Percentiles rank a stretch among this genome's conserved stretches.
Conservation (phyloP, 1,140 invertebrate species). For the Homalodisca vitripennis region DNA sequence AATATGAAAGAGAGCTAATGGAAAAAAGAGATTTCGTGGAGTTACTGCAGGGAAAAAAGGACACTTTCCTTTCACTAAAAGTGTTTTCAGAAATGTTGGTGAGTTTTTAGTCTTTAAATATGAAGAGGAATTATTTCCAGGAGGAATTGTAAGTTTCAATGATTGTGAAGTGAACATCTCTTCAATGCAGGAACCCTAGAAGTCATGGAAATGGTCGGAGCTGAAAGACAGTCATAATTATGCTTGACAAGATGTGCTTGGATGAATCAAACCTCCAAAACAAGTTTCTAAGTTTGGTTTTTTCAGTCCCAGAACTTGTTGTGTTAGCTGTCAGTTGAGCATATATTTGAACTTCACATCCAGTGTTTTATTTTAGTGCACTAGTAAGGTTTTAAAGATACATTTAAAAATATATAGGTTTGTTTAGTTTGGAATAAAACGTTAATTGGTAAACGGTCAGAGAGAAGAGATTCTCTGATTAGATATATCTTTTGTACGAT, state of each 20-base stretch:
- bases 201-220: not conserved
- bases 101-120: not conserved
- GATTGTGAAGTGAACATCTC: not conserved
- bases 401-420: not conserved
- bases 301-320: not conserved
- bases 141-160: not conserved
- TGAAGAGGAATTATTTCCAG: not conserved
- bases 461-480: not conserved
- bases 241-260: not conserved
- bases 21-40: not conserved
- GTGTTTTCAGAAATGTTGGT: not conserved
- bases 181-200: not conserved
- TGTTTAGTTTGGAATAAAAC: not conserved
- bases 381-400: not conserved
- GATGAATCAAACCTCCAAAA: not conserved
- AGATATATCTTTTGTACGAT: not conserved
- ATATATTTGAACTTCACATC: too few relatives aligned
- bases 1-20: not conserved
- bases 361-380: too few relatives aligned
- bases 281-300: not conserved
- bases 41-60: not conserved
- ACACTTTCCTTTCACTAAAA: not conserved
- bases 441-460: not conserved
- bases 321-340: not conserved
- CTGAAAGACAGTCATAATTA: not conserved